Conservation (phyloP, 2,797 vertebrate genomes). For the Gouania willdenowi region DNA sequence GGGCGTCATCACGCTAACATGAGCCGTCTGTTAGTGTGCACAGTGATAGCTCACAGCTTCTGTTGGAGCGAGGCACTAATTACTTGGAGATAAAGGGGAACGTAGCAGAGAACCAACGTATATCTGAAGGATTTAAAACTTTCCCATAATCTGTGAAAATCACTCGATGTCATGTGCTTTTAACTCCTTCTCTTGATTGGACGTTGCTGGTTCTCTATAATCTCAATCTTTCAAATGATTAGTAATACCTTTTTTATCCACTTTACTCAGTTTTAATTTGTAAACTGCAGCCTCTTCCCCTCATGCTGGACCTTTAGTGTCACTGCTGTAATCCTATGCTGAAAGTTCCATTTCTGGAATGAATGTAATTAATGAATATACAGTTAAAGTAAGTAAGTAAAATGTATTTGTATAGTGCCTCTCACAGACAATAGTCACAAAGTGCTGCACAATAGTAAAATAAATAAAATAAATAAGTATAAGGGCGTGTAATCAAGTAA, state of each 20-base stretch:
- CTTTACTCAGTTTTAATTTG: background rate
- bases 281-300: conserved; percentile 37
- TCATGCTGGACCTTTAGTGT: conserved; percentile 49
- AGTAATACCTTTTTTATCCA: no score
- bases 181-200: background rate
- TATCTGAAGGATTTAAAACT: background rate
- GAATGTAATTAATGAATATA: no score
- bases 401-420: no score
- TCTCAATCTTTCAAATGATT: background rate
- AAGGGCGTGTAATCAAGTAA: background rate
- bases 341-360: no score
- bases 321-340: conserved; percentile 7
- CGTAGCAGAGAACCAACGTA: conserved; percentile 6
- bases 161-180: background rate
- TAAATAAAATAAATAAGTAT: no score
- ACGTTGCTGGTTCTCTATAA: background rate
- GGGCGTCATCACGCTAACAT: conserved; percentile 45
- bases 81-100: conserved; percentile 10
- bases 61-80: conserved; percentile 41
- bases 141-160: conserved; percentile 6
- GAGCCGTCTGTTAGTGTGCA: conserved; percentile 18
- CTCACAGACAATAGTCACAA: no score
- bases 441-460: no score
- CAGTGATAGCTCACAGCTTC: conserved; percentile 32
- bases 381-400: no score